Evolutionary conservation across 2,888 invertebrate species (phyloP).

Genomic region (Willowsia nigromaculata): DNA sequence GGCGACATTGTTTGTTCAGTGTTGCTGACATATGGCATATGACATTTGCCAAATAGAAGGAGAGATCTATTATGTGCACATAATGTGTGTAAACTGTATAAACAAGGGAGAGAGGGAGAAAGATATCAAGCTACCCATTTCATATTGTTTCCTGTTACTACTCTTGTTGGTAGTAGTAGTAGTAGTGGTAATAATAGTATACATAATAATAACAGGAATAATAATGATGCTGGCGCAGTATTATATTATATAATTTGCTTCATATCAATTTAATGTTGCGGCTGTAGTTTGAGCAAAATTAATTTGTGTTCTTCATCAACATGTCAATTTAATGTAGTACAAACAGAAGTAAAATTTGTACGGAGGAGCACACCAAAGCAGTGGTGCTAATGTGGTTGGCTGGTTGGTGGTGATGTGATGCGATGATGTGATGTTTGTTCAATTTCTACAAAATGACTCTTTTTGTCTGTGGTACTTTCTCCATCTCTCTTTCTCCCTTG

Average conservation of each 20-base stretch:
- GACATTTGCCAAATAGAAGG: slow-evolving; percentile 31
- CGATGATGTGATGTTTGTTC: slow-evolving; percentile 27
- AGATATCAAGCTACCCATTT: not conserved
- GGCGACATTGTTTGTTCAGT: slow-evolving; percentile 26
- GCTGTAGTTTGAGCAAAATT: slow-evolving; percentile 36
- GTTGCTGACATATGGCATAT: slow-evolving; percentile 33
- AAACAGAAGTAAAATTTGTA: slow-evolving; percentile 21
- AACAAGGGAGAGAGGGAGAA: not conserved
- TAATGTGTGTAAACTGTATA: too few relatives aligned
- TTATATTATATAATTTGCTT: not conserved
- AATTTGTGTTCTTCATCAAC: slow-evolving; percentile 66
- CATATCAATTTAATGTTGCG: slow-evolving; percentile 38
- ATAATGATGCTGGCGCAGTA: not conserved
- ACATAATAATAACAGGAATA: not conserved
- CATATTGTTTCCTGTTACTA: not conserved
- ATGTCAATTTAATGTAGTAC: slow-evolving; percentile 59
- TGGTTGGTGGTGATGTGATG: not conserved
- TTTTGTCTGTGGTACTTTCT: not conserved
- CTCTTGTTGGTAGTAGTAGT: not conserved
- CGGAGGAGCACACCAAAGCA: not conserved
- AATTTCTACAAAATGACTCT: slow-evolving; percentile 17
- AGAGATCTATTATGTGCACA: slow-evolving; percentile 21
- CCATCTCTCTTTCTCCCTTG: not conserved
- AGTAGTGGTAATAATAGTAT: too few relatives aligned
- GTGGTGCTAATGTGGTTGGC: not conserved